Conservation (phyloP, 2,113 vertebrate species). For the Arenaria interpres region DNA sequence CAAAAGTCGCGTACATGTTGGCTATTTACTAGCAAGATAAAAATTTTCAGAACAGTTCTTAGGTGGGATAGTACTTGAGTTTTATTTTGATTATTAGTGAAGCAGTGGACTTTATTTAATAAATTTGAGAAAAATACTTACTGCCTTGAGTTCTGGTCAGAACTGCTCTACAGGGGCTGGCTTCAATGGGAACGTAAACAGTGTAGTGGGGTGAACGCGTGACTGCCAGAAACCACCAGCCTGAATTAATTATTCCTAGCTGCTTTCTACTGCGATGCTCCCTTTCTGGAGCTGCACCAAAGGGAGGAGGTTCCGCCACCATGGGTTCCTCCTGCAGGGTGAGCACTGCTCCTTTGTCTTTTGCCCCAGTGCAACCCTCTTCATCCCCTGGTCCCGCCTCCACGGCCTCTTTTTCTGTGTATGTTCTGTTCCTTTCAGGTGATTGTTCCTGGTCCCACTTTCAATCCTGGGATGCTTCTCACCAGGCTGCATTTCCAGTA, state of each 20-base stretch:
- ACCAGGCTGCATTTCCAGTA: neutral
- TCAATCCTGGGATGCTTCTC: neutral
- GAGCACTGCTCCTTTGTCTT: neutral
- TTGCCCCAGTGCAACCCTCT: neutral
- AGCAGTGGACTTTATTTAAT: neutral
- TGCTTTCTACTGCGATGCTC: neutral
- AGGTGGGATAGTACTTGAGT: neutral
- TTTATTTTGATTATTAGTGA: neutral
- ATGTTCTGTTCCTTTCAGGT: neutral
- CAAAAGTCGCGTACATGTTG: neutral
- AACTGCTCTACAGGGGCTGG: rapidly evolving
- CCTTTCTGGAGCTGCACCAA: neutral
- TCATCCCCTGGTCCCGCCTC: neutral
- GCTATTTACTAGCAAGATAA: neutral
- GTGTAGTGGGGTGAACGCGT: neutral
- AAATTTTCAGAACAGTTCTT: neutral
- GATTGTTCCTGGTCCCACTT: neutral
- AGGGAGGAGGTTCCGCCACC: neutral
- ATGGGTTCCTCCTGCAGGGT: neutral
- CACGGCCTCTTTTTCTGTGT: neutral
- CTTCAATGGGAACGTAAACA: neutral
- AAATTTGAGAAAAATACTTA: neutral
- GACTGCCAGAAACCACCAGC: neutral
- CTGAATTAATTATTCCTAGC: neutral
- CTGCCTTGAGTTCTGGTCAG: neutral